A percentile compares a stretch with the other conserved stretches of the same genome.
These are phyloP conservation scores for Ctena decussata DNA, from an alignment of 2,888 invertebrate species.

Conservation along the genomic window DNA sequence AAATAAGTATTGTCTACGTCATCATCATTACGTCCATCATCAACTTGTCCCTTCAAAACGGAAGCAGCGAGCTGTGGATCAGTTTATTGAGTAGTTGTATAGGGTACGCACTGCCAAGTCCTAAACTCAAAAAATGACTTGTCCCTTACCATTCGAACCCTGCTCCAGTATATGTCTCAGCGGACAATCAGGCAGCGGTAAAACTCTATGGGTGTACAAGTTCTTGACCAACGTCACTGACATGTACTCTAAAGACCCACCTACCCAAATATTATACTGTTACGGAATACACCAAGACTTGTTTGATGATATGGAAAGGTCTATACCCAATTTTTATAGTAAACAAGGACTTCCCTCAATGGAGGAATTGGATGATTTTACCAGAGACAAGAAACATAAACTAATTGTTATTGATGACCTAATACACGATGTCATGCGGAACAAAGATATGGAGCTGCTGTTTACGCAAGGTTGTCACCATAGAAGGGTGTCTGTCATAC, in stretches of 20 bases:
- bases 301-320: constrained; percentile 41
- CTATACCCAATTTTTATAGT: constrained; percentile 28
- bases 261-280: constrained; percentile 39
- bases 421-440: constrained; percentile 28
- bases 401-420: constrained; percentile 43
- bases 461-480: constrained; percentile 27
- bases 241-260: constrained; percentile 50
- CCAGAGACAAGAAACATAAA: constrained; percentile 15
- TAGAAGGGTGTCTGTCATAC: neutral
- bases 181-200: constrained; percentile 50
- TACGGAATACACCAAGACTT: constrained; percentile 43
- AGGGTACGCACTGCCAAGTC: constrained; percentile 36
- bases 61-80: constrained; percentile 35
- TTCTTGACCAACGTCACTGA: constrained; percentile 24
- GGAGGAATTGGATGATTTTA: constrained; percentile 39
- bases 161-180: constrained; percentile 55
- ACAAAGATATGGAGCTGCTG: constrained; percentile 33
- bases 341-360: constrained; percentile 21
- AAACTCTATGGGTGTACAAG: constrained; percentile 51
- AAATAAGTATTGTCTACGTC: constrained; percentile 46
- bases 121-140: constrained; percentile 41
- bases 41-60: constrained; percentile 47
- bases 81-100: constrained; percentile 44
- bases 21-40: constrained; percentile 56
- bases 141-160: constrained; percentile 43